A percentile compares a stretch with the other conserved stretches of the same genome.
phyloP scores from a whole-genome alignment of 2,797 vertebrate species.

The Danio jaintianensis region DNA sequence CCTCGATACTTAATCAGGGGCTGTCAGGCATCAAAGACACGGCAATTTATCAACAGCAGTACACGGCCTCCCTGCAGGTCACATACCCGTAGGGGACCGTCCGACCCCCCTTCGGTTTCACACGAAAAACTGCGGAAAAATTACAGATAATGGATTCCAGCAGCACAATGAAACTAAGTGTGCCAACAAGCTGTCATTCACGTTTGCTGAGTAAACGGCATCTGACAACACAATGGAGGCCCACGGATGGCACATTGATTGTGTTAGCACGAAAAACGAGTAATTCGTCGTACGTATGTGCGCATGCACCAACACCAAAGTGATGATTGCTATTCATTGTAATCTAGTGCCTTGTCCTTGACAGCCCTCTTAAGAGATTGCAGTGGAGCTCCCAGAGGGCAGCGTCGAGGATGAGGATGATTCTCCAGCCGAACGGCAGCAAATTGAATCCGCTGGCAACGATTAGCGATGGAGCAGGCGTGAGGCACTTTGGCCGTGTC shows the following conservation, averaged over 20 bases:
- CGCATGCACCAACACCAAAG: slow-evolving; percentile 26
- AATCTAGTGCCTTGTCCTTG: slow-evolving; percentile 53
- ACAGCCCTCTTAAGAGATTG: slow-evolving; percentile 52
- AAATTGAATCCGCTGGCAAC: slow-evolving; percentile 65
- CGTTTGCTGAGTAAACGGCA: slow-evolving; percentile 28
- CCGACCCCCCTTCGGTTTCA: background rate
- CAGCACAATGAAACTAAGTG: slow-evolving; percentile 39
- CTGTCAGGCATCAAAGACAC: slow-evolving; percentile 63
- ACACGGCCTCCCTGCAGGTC: slow-evolving; percentile 28
- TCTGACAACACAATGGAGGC: slow-evolving; percentile 31
- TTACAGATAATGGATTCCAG: slow-evolving; percentile 57
- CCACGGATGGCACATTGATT: slow-evolving; percentile 16
- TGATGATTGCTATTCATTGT: slow-evolving; percentile 60
- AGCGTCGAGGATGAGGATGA: slow-evolving; percentile 37
- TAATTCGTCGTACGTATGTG: slow-evolving; percentile 37
- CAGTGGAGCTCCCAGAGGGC: slow-evolving; percentile 52
- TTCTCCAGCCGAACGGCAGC: slow-evolving; percentile 49
- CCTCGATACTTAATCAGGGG: slow-evolving; percentile 63
- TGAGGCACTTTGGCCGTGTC: slow-evolving; percentile 16
- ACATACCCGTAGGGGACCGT: slow-evolving; percentile 18
- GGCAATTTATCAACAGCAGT: slow-evolving; percentile 55
- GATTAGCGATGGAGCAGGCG: slow-evolving; percentile 47
- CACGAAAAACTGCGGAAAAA: slow-evolving; percentile 39
- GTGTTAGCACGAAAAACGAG: slow-evolving; percentile 43
- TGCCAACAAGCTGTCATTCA: slow-evolving; percentile 51